phyloP scores from a whole-genome alignment of 1,140 invertebrate genomes.

The Stegodyphus dumicola region DNA sequence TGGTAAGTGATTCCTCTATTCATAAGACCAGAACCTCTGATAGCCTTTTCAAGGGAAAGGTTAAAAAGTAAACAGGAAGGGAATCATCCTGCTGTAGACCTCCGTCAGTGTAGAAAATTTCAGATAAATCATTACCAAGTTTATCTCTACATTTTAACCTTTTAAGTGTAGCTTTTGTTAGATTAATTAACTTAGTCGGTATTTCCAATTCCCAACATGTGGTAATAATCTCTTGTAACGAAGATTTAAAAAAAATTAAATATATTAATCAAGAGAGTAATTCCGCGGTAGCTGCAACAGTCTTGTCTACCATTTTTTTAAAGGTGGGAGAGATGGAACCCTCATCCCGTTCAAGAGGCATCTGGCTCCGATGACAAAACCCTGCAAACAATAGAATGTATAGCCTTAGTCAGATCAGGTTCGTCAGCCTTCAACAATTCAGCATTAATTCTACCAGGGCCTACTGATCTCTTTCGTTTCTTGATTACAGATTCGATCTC shows the following conservation, averaged over 20 bases:
- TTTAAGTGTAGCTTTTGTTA: background rate
- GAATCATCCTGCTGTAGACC: background rate
- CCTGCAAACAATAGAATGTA: background rate
- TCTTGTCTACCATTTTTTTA: background rate
- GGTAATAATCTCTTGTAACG: background rate
- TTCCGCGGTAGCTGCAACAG: background rate
- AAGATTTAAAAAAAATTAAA: background rate
- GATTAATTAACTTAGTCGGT: background rate
- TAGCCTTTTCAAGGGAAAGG: background rate
- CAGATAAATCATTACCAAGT: too few relatives aligned
- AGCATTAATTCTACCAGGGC: background rate
- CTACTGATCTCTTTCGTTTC: background rate
- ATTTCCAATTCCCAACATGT: background rate
- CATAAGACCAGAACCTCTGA: background rate
- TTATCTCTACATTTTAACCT: background rate
- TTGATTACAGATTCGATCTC: background rate
- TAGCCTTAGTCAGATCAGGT: background rate
- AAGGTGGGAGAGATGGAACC: background rate
- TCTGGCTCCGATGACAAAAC: background rate
- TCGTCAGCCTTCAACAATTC: background rate
- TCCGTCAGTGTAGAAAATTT: background rate
- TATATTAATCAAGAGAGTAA: background rate
- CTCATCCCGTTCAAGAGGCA: background rate
- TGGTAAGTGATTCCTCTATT: background rate
- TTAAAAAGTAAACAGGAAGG: conserved; percentile 2